Evolutionary conservation across 2,113 vertebrate genomes (phyloP), one percentile per base, ranked within the genome.

Genomic region (Trematomus loennbergii): DNA sequence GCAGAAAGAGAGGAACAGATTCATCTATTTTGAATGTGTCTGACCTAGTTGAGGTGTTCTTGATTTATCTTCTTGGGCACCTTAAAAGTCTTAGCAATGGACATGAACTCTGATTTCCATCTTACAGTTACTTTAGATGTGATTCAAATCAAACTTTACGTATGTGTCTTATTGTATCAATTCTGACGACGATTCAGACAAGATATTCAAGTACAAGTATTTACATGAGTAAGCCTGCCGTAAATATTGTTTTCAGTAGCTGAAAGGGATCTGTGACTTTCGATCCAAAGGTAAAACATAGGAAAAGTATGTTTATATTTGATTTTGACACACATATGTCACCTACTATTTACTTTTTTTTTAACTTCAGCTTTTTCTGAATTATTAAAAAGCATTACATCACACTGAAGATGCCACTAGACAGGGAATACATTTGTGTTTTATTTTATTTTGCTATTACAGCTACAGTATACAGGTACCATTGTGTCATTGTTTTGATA

Each of bases 11-110:
- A 82, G 61, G 75, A 69, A 82, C 69, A 80, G 6, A 50, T 80
- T 89, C 87, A 90, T 91, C 75, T 74, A 82, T 90, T 83, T 87
- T 90, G 75, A 82, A 91, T 91, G 84, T 87, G 82, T 83, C 82
- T 88, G 89, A 84, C 86, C 91, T 59, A 87, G 84, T 92, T 92
- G 66, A 84, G 70, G 87, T 87, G 89, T 58, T 70, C 82, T 85
- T 91, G 84, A 89, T 88, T 87, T 88, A 84, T 89, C 84, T 82
- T 85, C 64, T 67, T 52, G 60, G 88, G 65, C 81, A 88, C 76
- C 83, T 83, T 60, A 77, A 83, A 57, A 59, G 69, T 65, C 58
- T 85, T 57, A 71, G 69, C 79, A 78, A 82, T 71, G 73, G 78
- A 87, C 85, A 77, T 29, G 29, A 29, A 29, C 46, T 48, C 69